Base-by-base conservation (phyloP, 2,113 vertebrate species). In the Tapirus terrestris region DNA sequence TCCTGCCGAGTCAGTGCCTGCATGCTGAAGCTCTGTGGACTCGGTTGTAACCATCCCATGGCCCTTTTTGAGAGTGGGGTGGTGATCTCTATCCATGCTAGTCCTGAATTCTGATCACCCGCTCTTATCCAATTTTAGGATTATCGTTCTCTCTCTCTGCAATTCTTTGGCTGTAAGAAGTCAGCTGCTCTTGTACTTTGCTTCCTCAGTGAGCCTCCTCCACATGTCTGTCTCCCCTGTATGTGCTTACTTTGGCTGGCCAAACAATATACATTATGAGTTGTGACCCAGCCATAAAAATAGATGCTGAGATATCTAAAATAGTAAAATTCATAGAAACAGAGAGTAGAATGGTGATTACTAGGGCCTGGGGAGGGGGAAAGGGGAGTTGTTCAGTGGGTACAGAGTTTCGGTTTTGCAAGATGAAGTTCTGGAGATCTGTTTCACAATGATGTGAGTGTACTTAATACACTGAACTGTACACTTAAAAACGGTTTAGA, bases 81-180 rank as follows among this genome's bases (percentile, higher is more conserved):
- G 43, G 23, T 39, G 65, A 10, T 31, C 51, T 86, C 29, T 70
- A 2, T 61, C 36, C 60, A 0, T 31, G 80, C 53, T 17, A 4
- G 14, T 61, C 53, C 36, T 73, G 68, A 67, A 39, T 65, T 60
- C 21, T 53, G 33, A 36, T 73, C 4, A 33, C 45, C 29, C 6
- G 43, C 9, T 60, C 27, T 43, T 31, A 6, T 3, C 36, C 33
- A 7, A 0, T 5, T 14, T 51, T 61, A 58, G 75, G 23, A 6
- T 72, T 45, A 2, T 67, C 2, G 1, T 33, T 7, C 9, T 60
- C 27, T 31, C 75, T 6, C 3, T 6, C 3, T 8, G 7, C 60
- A 27, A 27, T 4, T 60, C 80, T 29, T 45, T 18, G 6, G 17
- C 68, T 84, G 0, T n/a, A 25, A 25, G 82, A 61, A 8, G 21